These are phyloP conservation scores for Taenioides sp. DNA, from an alignment of 2,797 vertebrate species.

Conservation along the genomic window DNA sequence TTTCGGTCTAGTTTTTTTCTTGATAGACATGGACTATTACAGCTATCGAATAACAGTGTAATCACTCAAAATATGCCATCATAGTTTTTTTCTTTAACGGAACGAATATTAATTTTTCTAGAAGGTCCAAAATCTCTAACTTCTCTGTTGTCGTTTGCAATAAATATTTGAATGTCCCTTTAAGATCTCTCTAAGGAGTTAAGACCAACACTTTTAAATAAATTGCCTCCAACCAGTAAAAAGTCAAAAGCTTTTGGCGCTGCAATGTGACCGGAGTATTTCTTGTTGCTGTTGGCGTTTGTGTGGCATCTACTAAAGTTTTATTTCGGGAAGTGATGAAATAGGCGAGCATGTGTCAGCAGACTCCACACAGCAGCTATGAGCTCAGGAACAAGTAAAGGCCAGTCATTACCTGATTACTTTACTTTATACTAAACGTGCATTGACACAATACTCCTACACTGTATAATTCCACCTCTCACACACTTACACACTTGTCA, in stretches of 20 bases:
- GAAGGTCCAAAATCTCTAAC: background rate
- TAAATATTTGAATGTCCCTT: slow-evolving; percentile 25
- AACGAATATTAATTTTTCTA: background rate
- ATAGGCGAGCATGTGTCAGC: slow-evolving; percentile 39
- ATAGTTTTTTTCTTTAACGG: slow-evolving; percentile 3
- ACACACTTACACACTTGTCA: background rate
- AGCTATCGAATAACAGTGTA: slow-evolving; percentile 40
- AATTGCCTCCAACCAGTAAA: slow-evolving; percentile 39
- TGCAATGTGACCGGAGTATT: slow-evolving; percentile 43
- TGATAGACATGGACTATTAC: slow-evolving; percentile 55
- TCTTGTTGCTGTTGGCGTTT: slow-evolving; percentile 63
- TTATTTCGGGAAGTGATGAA: slow-evolving; percentile 62
- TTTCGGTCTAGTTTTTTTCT: slow-evolving; percentile 47
- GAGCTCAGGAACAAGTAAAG: slow-evolving; percentile 20
- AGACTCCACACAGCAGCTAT: slow-evolving; percentile 13
- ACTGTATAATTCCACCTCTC: slow-evolving; percentile 1
- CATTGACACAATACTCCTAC: background rate
- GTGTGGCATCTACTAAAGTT: slow-evolving; percentile 35
- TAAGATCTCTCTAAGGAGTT: slow-evolving; percentile 42
- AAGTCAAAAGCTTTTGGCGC: slow-evolving; percentile 19
- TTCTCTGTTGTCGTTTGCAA: slow-evolving; percentile 5
- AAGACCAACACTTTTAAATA: slow-evolving; percentile 31
- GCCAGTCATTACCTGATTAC: slow-evolving; percentile 21
- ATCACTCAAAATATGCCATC: slow-evolving; percentile 25
- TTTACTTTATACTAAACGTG: slow-evolving; percentile 12